Conservation (phyloP, 2,797 vertebrate species). For the Chaetophractus vellerosus region DNA sequence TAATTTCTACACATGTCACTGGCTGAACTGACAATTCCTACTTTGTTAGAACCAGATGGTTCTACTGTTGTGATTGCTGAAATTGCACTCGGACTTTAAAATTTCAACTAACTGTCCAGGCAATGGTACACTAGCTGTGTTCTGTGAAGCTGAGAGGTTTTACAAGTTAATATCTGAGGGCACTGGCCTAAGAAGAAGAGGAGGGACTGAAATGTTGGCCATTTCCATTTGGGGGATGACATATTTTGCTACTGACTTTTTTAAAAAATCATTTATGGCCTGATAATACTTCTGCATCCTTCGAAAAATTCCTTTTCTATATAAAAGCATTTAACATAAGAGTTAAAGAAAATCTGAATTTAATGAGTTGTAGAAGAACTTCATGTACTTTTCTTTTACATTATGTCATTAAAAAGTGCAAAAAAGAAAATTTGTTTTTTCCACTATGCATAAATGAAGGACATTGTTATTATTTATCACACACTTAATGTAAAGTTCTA, state of each 20-base stretch:
- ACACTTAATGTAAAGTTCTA: background rate
- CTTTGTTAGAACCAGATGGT: background rate
- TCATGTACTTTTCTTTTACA: background rate
- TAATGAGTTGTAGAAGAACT: background rate
- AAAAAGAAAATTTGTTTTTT: background rate
- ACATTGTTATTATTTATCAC: background rate
- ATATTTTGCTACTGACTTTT: background rate
- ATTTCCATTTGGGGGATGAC: background rate
- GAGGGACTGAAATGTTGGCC: background rate
- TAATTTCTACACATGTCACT: background rate
- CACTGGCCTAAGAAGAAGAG: background rate
- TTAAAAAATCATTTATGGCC: background rate
- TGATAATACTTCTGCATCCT: background rate
- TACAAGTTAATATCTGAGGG: background rate
- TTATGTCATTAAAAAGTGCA: background rate
- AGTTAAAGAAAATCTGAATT: background rate
- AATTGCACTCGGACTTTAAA: background rate
- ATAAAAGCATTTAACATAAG: background rate
- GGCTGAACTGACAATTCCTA: background rate
- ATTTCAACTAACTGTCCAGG: background rate
- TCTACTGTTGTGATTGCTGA: background rate
- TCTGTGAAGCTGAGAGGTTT: background rate
- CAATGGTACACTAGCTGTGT: background rate
- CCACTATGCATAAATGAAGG: background rate
- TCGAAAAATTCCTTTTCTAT: background rate